phyloP scores from a whole-genome alignment of 2,797 vertebrate species.

The Diceros bicornis region DNA sequence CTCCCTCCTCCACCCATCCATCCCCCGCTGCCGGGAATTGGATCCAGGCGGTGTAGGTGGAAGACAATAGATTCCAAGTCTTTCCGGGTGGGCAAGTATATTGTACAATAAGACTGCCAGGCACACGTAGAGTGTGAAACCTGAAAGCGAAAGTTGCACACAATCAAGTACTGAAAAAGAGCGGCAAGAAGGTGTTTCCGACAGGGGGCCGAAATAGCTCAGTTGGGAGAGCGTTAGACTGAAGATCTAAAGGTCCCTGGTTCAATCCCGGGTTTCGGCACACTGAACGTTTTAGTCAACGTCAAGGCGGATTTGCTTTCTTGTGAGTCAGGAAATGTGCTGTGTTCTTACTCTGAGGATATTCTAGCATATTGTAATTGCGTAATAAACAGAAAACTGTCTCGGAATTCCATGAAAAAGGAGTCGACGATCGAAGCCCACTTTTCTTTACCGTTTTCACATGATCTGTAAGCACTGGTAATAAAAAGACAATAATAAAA shows the following conservation, averaged over 20 bases:
- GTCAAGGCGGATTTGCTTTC: background rate
- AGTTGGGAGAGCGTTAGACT: conserved; percentile 87
- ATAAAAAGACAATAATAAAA: background rate
- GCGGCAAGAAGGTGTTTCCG: rapidly evolving
- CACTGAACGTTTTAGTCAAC: rapidly evolving
- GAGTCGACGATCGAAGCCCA: background rate
- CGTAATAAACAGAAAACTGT: background rate
- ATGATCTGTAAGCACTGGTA: background rate
- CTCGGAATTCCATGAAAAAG: background rate
- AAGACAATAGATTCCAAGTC: too few species aligned
- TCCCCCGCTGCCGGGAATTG: background rate
- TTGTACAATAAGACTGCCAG: background rate
- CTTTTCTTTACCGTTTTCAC: background rate
- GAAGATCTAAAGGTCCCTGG: conserved; percentile 81
- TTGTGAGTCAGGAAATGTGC: background rate
- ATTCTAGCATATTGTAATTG: background rate
- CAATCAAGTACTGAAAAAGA: background rate
- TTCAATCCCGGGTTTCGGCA: conserved; percentile 86
- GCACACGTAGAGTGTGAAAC: background rate
- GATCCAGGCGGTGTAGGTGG: background rate
- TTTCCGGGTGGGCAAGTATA: background rate
- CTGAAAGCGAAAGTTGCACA: background rate
- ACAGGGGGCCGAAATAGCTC: conserved; percentile 88
- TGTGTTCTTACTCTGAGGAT: background rate
- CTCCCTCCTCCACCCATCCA: background rate